A percentile compares a stretch with the other conserved stretches of the same genome.
phyloP scores from a whole-genome alignment of 2,113 vertebrate genomes.

The Gila orcuttii region DNA sequence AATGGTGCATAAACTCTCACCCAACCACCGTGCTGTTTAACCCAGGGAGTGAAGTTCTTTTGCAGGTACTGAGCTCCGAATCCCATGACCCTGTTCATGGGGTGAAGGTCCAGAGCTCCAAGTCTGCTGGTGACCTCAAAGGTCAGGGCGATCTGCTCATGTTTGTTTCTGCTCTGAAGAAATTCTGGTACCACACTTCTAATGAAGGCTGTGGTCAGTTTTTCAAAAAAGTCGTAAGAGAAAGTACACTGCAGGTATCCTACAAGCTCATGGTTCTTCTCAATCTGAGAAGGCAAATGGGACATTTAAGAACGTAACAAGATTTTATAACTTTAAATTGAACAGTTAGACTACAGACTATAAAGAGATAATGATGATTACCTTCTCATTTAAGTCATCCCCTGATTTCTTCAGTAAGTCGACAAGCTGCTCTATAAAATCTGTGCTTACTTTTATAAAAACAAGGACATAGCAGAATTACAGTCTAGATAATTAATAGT shows the following conservation, averaged over 20 bases:
- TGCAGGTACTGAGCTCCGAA: slow-evolving; percentile 56
- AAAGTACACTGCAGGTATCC: slow-evolving; percentile 29
- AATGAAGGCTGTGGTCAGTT: slow-evolving; percentile 43
- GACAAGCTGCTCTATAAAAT: slow-evolving; percentile 51
- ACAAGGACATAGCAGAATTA: neutral
- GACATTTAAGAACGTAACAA: neutral
- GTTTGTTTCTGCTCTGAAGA: neutral
- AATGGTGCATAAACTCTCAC: slow-evolving; percentile 42
- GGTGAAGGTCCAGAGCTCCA: slow-evolving; percentile 43
- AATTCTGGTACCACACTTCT: neutral
- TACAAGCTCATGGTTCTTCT: slow-evolving; percentile 31
- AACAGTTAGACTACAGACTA: neutral
- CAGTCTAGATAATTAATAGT: neutral
- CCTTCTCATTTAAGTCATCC: slow-evolving; percentile 54
- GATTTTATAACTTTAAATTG: neutral
- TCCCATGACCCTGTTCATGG: slow-evolving; percentile 58
- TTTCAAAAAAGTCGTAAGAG: slow-evolving; percentile 54
- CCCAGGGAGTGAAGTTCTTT: slow-evolving; percentile 57
- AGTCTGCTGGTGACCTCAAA: slow-evolving; percentile 62
- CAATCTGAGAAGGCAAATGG: slow-evolving; percentile 44
- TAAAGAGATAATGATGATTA: slow-evolving; percentile 11
- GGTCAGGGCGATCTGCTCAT: slow-evolving; percentile 55
- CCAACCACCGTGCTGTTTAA: slow-evolving; percentile 61
- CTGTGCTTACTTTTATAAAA: neutral
- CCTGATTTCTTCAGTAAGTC: slow-evolving; percentile 54